phyloP scores from a whole-genome alignment of 2,797 vertebrate genomes.

The Lemur catta region DNA sequence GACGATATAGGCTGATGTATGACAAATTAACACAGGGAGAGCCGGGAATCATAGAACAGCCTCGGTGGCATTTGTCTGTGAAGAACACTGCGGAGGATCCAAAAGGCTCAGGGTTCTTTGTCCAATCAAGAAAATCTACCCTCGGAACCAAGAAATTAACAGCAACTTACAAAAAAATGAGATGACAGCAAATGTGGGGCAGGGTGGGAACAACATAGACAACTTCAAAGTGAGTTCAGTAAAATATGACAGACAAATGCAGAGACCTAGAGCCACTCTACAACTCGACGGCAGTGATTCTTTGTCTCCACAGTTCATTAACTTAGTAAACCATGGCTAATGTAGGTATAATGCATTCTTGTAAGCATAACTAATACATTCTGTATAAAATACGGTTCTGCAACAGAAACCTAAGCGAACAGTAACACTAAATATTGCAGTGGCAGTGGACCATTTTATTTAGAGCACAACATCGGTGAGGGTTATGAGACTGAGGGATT shows the following conservation, averaged over 20 bases:
- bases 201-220: constrained; percentile 6
- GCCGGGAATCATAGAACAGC: not conserved
- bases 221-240: constrained; percentile 44
- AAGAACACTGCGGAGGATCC: not conserved
- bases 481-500: constrained; percentile 7
- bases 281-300: constrained; percentile 57
- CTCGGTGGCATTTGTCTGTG: not conserved
- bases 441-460: constrained; percentile 46
- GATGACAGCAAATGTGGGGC: constrained; percentile 16
- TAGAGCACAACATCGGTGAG: constrained; percentile 30
- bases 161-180: not conserved
- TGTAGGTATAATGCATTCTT: constrained; percentile 74
- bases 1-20: fast-evolving
- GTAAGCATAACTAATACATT: constrained; percentile 80
- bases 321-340: constrained; percentile 80
- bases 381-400: constrained; percentile 78
- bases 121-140: constrained; percentile 18
- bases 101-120: not conserved
- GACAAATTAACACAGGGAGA: not conserved
- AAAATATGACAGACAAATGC: not conserved
- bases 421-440: constrained; percentile 59
- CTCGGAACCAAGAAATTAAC: constrained; percentile 31
- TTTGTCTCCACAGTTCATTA: constrained; percentile 81
- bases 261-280: constrained; percentile 24
- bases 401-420: constrained; percentile 73